phyloP scores from a whole-genome alignment of 37 sponge, comb jelly and placozoan genomes.

The Haliclona indistincta region DNA sequence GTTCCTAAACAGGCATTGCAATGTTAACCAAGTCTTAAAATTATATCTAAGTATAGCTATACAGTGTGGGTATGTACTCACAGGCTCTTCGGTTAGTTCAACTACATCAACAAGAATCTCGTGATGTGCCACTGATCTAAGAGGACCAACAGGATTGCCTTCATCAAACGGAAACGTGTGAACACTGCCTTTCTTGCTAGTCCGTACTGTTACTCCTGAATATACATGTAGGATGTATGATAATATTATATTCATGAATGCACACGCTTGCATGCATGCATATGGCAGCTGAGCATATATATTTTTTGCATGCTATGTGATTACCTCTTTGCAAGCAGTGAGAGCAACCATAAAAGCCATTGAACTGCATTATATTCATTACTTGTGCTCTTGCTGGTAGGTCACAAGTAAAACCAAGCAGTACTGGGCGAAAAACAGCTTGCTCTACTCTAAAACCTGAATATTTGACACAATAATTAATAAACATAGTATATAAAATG shows the following conservation, averaged over 20 bases:
- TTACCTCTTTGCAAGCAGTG: slow-evolving; percentile 40
- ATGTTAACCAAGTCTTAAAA: background rate
- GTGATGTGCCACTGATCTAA: slow-evolving; percentile 9
- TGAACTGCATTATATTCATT: slow-evolving; percentile 35
- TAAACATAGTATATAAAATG: too few species aligned
- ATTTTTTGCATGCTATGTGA: background rate
- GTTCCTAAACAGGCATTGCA: slow-evolving; percentile 6
- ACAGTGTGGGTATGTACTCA: background rate
- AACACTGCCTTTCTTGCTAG: slow-evolving; percentile 13
- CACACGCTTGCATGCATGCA: too few species aligned
- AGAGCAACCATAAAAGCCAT: slow-evolving; percentile 42
- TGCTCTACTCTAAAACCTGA: background rate
- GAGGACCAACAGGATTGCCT: slow-evolving; percentile 22
- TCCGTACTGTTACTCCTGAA: slow-evolving; percentile 1
- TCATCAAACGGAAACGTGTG: slow-evolving; percentile 20
- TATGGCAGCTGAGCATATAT: too few species aligned
- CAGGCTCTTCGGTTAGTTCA: background rate
- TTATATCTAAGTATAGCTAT: background rate
- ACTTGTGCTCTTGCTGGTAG: slow-evolving; percentile 47
- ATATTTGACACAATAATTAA: too few species aligned
- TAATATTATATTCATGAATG: background rate
- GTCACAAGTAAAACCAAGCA: slow-evolving; percentile 37
- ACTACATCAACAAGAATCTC: slow-evolving; percentile 2
- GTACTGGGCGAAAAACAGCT: slow-evolving; percentile 2
- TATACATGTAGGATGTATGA: background rate